phyloP scores from a whole-genome alignment of 2,888 invertebrate species.

The Drosophila paranaensis region DNA sequence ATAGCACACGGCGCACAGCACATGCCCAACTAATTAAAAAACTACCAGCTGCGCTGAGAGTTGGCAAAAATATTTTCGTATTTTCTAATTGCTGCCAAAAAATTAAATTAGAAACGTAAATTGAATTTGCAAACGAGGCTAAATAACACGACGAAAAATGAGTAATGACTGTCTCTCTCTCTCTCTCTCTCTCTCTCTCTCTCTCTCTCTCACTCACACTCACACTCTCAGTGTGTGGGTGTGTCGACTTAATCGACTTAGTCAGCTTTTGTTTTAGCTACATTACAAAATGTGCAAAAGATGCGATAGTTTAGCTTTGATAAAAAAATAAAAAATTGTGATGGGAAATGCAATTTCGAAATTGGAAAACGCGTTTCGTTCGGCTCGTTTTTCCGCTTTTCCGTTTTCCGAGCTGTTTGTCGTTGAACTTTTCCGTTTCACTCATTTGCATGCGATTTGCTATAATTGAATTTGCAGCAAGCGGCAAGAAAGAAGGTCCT shows the following conservation, averaged over 20 bases:
- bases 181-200: neutral
- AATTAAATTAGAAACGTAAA: constrained; percentile 73
- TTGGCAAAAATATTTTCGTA: constrained; percentile 71
- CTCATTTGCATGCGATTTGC: constrained; percentile 75
- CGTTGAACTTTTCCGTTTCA: constrained; percentile 55
- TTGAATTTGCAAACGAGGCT: constrained; percentile 68
- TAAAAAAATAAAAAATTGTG: constrained; percentile 5
- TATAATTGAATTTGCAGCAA: constrained; percentile 68
- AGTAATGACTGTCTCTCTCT: constrained; percentile 51
- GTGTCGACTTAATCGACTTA: constrained; percentile 46
- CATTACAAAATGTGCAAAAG: constrained; percentile 42
- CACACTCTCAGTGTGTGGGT: neutral
- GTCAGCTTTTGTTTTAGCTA: constrained; percentile 44
- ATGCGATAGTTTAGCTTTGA: constrained; percentile 18
- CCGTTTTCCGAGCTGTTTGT: constrained; percentile 39
- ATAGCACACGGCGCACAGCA: constrained; percentile 15
- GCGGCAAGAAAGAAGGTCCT: constrained; percentile 37
- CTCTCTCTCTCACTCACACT: neutral
- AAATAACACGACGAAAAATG: constrained; percentile 64
- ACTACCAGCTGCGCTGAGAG: constrained; percentile 40
- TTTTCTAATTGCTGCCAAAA: constrained; percentile 64
- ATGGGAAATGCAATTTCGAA: constrained; percentile 65
- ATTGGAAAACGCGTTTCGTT: constrained; percentile 61
- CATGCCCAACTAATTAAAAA: constrained; percentile 68
- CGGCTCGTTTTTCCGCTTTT: constrained; percentile 11